Evolutionary conservation across 2,797 vertebrate species (phyloP), one percentile per base, ranked within the genome.

Genomic region (Pseudopleuronectes americanus): DNA sequence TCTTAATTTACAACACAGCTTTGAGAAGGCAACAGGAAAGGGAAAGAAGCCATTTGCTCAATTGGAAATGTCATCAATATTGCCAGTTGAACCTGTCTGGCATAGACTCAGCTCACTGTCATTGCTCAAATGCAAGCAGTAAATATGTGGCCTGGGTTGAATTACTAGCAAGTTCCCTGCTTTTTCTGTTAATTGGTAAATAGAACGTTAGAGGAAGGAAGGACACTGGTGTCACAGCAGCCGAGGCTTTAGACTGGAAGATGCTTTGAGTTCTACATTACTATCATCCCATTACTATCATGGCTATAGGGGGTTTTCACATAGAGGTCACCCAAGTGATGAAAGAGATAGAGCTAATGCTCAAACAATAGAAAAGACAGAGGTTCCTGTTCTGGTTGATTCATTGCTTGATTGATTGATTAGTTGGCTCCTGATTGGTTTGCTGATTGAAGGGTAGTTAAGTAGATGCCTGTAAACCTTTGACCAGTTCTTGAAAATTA

Each of bases 1-100:
- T 62, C 57, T 69, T 68, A 45, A 74, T 60, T 3, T 41, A 41
- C 38, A 9, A 41, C 38, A 8, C 7, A 31, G 8, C 10, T 12
- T 38, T 38, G 36, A 38, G 36, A 38, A 13, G 1, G 12, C 36
- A 38, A 38, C 36, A 38, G 12, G 12, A 13, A 36, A 36, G 1
- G 13, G 12, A 38, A 38, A 38, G 55, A 23, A 62, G 26, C 47
- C 4, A 60, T 82, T 65, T 64, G 24, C 66, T 75, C 52, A 41
- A 48, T 21, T 48, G 19, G 9, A 10, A 14, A 45, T 6, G 17
- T 16, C 17, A 21, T 48, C 17, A 19, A 21, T 19, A 48, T 10
- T 21, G 19, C n/a, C 47, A 8, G 43, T 6, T 55, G 17, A 74
- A 66, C 31, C 41, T 3, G 14, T 60, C 24, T 68, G 64, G 52